Evolutionary conservation across 2,797 vertebrate genomes (phyloP).

Genomic region (Micromesistius poutassou): DNA sequence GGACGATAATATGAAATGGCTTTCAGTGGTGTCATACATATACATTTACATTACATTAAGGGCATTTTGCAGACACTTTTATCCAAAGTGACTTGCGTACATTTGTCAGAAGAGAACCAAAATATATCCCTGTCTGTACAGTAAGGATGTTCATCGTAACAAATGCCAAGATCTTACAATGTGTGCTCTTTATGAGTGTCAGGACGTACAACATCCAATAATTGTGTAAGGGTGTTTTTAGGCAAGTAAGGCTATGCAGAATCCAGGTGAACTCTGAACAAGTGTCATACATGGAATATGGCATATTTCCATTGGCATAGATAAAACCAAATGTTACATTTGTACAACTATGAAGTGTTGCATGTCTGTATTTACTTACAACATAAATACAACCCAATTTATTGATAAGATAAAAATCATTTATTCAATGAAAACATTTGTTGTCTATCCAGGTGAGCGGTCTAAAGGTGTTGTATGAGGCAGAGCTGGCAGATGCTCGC

Average conservation of each 20-base stretch:
- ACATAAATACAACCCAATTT: not conserved
- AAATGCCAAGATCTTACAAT: too few relatives aligned
- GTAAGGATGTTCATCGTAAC: too few relatives aligned
- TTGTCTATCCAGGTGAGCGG: slow-evolving; percentile 80
- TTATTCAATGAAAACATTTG: not conserved
- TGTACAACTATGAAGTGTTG: not conserved
- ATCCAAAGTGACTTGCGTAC: too few relatives aligned
- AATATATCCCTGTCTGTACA: too few relatives aligned
- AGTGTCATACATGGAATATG: not conserved
- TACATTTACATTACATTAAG: not conserved
- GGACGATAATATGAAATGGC: not conserved
- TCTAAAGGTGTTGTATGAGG: slow-evolving; percentile 88
- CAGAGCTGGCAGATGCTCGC: slow-evolving; percentile 89
- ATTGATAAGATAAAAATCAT: not conserved
- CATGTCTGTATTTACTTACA: not conserved
- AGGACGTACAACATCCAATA: too few relatives aligned
- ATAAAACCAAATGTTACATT: not conserved
- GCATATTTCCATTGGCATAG: not conserved
- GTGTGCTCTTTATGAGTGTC: too few relatives aligned
- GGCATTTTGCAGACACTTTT: too few relatives aligned
- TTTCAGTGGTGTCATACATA: not conserved
- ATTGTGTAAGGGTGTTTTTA: too few relatives aligned
- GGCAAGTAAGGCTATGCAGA: too few relatives aligned
- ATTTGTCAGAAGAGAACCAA: too few relatives aligned
- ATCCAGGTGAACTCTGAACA: too few relatives aligned